Percentiles rank a stretch among this genome's conserved stretches.
Evolutionary conservation across 1,140 invertebrate species (phyloP).

Genomic region (Leptopilina clavipes): DNA sequence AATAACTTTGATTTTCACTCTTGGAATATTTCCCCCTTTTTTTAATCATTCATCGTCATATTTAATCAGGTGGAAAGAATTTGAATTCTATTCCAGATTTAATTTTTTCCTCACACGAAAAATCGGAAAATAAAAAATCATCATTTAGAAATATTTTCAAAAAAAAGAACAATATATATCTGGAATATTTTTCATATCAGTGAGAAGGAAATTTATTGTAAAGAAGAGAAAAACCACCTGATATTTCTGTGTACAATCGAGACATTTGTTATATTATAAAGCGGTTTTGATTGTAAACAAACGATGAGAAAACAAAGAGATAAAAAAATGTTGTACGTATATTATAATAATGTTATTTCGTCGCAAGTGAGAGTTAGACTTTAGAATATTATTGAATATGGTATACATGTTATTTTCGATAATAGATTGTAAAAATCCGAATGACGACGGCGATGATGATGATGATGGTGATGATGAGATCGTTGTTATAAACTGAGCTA

Average conservation of each 20-base stretch:
- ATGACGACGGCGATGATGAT: conserved; percentile 27
- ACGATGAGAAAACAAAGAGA: too few relatives aligned
- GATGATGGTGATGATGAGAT: conserved; percentile 46
- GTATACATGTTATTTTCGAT: conserved; percentile 68
- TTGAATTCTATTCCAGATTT: conserved; percentile 38
- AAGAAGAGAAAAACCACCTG: conserved; percentile 23
- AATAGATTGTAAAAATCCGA: conserved; percentile 59
- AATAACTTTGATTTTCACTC: too few relatives aligned
- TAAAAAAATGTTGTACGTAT: conserved; percentile 52
- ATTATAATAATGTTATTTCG: conserved; percentile 66
- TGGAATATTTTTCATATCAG: conserved; percentile 51
- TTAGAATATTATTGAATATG: conserved; percentile 65
- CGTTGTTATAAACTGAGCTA: conserved; percentile 63
- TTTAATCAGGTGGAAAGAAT: conserved; percentile 25
- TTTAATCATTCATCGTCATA: neutral
- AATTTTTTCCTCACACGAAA: neutral
- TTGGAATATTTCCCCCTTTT: too few relatives aligned
- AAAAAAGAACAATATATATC: neutral
- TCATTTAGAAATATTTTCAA: neutral
- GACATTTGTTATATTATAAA: conserved; percentile 27
- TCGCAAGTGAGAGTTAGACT: conserved; percentile 64
- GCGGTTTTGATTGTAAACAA: conserved; percentile 57
- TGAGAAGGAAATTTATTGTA: neutral
- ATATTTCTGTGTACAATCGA: conserved; percentile 1
- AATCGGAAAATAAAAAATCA: too few relatives aligned